phyloP scores from a whole-genome alignment of 2,888 invertebrate species.

The Volucella zonaria region DNA sequence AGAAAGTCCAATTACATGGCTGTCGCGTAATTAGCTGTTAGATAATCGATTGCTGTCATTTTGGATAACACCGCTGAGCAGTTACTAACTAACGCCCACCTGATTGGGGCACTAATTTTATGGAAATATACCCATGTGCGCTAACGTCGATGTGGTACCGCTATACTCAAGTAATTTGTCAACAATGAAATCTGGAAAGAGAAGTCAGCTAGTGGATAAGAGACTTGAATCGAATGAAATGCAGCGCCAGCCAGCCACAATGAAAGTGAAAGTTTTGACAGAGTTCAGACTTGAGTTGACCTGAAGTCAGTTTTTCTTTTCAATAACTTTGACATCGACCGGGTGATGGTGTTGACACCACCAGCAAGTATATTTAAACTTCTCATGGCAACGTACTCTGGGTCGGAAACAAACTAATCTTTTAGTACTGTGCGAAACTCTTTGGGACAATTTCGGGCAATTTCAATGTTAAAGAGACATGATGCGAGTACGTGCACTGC shows the following conservation, averaged over 20 bases:
- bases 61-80: too few species aligned
- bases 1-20: conserved; percentile 5
- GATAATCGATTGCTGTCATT: neutral
- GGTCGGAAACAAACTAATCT: too few species aligned
- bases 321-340: neutral
- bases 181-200: too few species aligned
- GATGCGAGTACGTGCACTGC: conserved; percentile 44
- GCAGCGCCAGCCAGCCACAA: neutral
- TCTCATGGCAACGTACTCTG: too few species aligned
- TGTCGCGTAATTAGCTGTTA: neutral
- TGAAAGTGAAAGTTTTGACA: neutral
- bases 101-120: conserved; percentile 53
- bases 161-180: too few species aligned
- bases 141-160: too few species aligned
- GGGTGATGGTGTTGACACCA: too few species aligned
- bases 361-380: too few species aligned
- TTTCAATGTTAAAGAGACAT: conserved; percentile 62
- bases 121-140: conserved; percentile 44
- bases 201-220: too few species aligned
- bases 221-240: too few species aligned
- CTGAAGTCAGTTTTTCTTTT: neutral
- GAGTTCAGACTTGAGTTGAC: too few species aligned
- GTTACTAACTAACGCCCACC: conserved; percentile 32
- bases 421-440: neutral
- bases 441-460: conserved; percentile 43